Evolutionary conservation across 1,140 invertebrate species (phyloP).

Genomic region (Drosophila santomea): DNA sequence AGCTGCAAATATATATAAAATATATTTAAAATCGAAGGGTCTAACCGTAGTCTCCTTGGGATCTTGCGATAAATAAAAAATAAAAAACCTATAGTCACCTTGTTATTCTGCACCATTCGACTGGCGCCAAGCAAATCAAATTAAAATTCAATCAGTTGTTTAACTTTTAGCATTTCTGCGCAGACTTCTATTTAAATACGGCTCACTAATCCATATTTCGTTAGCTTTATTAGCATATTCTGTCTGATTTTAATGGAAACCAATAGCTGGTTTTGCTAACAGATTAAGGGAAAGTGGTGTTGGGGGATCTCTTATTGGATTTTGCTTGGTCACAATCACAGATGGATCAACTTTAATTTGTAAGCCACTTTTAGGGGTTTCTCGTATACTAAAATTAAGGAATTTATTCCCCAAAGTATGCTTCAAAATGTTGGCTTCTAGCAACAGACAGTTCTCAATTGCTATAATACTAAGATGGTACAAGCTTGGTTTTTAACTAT

Average conservation of each 20-base stretch:
- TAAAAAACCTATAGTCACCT: not conserved
- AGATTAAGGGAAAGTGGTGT: not conserved
- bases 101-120: slow-evolving; percentile 24
- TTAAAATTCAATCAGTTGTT: slow-evolving; percentile 43
- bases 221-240: slow-evolving; percentile 44
- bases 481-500: slow-evolving; percentile 9
- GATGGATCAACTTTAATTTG: not conserved
- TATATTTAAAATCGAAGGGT: not conserved
- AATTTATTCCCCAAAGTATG: slow-evolving; percentile 28
- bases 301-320: not conserved
- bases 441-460: not conserved
- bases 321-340: not conserved
- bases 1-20: slow-evolving; percentile 85
- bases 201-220: slow-evolving; percentile 49
- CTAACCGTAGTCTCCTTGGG: slow-evolving; percentile 58
- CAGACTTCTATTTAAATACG: slow-evolving; percentile 36
- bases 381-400: not conserved
- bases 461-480: slow-evolving; percentile 1
- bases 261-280: slow-evolving; percentile 10
- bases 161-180: slow-evolving; percentile 61
- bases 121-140: slow-evolving; percentile 53
- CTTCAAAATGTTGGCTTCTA: not conserved
- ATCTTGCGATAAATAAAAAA: slow-evolving; percentile 19
- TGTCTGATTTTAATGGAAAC: slow-evolving; percentile 18
- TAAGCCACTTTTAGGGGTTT: not conserved